Base-by-base conservation (phyloP, 2,888 invertebrate species). In the Euphydryas editha region DNA sequence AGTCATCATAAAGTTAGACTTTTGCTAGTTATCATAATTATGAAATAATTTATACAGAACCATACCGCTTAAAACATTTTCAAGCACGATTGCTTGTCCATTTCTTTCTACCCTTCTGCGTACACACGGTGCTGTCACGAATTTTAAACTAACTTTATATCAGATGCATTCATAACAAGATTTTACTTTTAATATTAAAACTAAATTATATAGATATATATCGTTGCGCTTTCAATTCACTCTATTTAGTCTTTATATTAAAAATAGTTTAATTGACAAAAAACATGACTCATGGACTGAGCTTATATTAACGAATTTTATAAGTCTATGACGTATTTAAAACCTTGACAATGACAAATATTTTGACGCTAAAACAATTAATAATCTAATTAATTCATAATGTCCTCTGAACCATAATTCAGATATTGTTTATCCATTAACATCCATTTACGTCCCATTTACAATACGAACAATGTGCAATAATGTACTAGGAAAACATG, bases 381-480 rank as follows among this genome's bases (percentile, higher is more conserved):
- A 65, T 65, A 57, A 57, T 57, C 2, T 18, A 59, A 65, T 59
- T 24, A 65, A 65, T 59, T 20, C 13, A 39, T 49, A 62, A 55
- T 62, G 13, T 62, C 37, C n/a, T 51, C 30, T 55, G 30, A 11
- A 17, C 58, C 49, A 62, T 59, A 57, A 21, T 37, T 21, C 20
- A 36, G 15, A 18, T 59, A 42, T 59, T 42, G 62, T 62, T 47
- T 62, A 54, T 64, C 67, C 70, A 78, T 76, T 76, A 75, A 49
- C 59, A 18, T 20, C 77, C 77, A 63, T 76, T 73, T 73, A 77
- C 17, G 76, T 77, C 57, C 65, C 76, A 75, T 78, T 82, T 78
- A 81, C 72, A 76, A 73, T 72, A 71, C 73, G 73, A 66, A 80
- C 81, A 79, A 82, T 81, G 70, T 77, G 76, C 67, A 75, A 63